Conservation (phyloP, 2,888 invertebrate species). For the Catonia carolina region DNA sequence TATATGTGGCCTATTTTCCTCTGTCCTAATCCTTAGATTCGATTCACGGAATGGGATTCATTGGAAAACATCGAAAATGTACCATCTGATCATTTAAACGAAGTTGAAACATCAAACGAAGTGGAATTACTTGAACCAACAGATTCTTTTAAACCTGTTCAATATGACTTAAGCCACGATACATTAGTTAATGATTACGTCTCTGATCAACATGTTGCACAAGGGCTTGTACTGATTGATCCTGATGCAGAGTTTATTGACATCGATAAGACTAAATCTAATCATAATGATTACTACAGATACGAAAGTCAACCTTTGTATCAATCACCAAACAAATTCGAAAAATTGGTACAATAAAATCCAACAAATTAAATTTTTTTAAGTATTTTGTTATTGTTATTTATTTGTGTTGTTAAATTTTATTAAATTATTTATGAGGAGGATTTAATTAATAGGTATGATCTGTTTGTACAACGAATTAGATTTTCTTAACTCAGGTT, state of each 20-base stretch:
- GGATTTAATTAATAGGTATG: too few relatives aligned
- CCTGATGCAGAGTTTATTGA: conserved; percentile 19
- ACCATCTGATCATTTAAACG: conserved; percentile 13
- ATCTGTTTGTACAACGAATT: too few relatives aligned
- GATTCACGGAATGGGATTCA: conserved; percentile 11
- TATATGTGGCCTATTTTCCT: conserved; percentile 5
- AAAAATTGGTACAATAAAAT: too few relatives aligned
- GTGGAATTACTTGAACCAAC: neutral
- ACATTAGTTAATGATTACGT: conserved; percentile 16
- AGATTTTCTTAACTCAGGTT: too few relatives aligned
- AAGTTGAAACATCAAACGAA: neutral
- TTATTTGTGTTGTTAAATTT: too few relatives aligned
- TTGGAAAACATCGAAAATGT: neutral
- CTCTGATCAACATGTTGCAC: conserved; percentile 12
- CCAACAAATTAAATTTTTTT: too few relatives aligned
- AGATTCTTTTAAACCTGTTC: conserved; percentile 2
- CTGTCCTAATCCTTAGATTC: neutral
- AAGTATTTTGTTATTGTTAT: too few relatives aligned
- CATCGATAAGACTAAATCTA: neutral
- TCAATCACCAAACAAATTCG: too few relatives aligned
- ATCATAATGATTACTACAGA: neutral
- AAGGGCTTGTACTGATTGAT: conserved; percentile 18
- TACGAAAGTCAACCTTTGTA: neutral
- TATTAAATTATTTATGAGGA: too few relatives aligned
- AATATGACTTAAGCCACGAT: conserved; percentile 18